These are phyloP conservation scores for Caranx melampygus DNA, from an alignment of 2,113 vertebrate genomes.

Conservation along the genomic window DNA sequence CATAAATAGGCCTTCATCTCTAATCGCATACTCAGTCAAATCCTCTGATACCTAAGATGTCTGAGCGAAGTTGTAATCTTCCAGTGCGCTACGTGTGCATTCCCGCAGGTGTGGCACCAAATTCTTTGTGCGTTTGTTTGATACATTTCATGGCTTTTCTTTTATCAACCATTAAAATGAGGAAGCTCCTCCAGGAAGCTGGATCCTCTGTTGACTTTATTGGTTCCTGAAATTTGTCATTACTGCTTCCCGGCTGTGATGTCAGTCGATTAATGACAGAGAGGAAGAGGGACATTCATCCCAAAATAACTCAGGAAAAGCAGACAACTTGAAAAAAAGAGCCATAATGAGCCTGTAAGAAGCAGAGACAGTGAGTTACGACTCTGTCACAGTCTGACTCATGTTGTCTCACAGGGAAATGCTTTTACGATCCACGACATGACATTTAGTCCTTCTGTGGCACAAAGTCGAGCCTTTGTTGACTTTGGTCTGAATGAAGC, in stretches of 20 bases:
- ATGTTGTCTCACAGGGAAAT: slow-evolving; percentile 57
- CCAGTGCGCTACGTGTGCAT: slow-evolving; percentile 22
- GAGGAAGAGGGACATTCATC: slow-evolving; percentile 64
- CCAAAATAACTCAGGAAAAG: slow-evolving; percentile 69
- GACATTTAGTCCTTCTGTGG: slow-evolving; percentile 43
- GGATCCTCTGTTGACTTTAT: slow-evolving; percentile 66
- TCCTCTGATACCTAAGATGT: slow-evolving; percentile 17
- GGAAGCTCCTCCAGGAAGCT: slow-evolving; percentile 55
- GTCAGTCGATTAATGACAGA: slow-evolving; percentile 73
- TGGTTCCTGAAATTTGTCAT: slow-evolving; percentile 75
- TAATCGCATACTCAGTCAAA: neutral
- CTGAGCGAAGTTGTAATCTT: slow-evolving; percentile 40
- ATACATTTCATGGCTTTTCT: slow-evolving; percentile 15
- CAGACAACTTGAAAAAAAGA: slow-evolving; percentile 46
- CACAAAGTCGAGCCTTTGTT: slow-evolving; percentile 36
- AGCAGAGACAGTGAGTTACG: slow-evolving; percentile 44
- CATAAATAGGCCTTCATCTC: slow-evolving; percentile 39
- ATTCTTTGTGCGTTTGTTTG: slow-evolving; percentile 36
- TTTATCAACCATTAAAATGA: slow-evolving; percentile 40
- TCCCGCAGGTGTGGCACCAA: slow-evolving; percentile 51
- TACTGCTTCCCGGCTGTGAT: slow-evolving; percentile 77
- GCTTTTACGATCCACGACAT: slow-evolving; percentile 43
- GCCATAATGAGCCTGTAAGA: slow-evolving; percentile 58
- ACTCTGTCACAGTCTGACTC: slow-evolving; percentile 60
- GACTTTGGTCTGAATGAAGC: slow-evolving; percentile 32